Evolutionary conservation across 2,113 vertebrate genomes (phyloP).

Genomic region (Embiotoca jacksoni): DNA sequence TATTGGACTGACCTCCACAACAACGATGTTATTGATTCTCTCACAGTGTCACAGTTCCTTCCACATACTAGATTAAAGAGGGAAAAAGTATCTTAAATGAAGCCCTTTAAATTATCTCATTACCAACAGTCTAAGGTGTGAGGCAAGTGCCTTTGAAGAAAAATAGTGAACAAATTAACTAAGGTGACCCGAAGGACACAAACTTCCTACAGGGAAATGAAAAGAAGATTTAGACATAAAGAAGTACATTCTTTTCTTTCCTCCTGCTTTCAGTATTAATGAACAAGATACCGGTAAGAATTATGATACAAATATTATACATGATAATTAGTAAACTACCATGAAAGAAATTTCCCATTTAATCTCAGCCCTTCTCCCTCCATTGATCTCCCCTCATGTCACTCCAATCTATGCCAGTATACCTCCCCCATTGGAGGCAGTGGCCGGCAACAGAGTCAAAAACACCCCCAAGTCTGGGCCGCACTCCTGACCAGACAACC

Average conservation of each 20-base stretch:
- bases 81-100: conserved; percentile 50
- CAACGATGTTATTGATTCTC: conserved; percentile 67
- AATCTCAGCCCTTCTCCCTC: neutral
- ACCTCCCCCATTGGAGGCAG: too few relatives aligned
- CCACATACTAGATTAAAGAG: conserved; percentile 48
- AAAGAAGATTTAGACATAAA: conserved; percentile 24
- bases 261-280: conserved; percentile 26
- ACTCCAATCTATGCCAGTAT: neutral
- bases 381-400: neutral
- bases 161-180: conserved; percentile 49
- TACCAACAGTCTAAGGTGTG: conserved; percentile 48
- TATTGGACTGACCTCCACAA: conserved; percentile 46
- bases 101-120: conserved; percentile 67
- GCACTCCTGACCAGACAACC: too few relatives aligned
- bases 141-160: conserved; percentile 54
- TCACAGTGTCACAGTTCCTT: conserved; percentile 49
- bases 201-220: conserved; percentile 38
- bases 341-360: neutral
- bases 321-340: neutral
- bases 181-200: conserved; percentile 67
- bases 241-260: conserved; percentile 1
- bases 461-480: too few relatives aligned
- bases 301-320: neutral
- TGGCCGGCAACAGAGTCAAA: too few relatives aligned
- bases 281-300: conserved; percentile 3